Base-by-base conservation (phyloP, 2,113 vertebrate species). In the Poeciliopsis prolifica region DNA sequence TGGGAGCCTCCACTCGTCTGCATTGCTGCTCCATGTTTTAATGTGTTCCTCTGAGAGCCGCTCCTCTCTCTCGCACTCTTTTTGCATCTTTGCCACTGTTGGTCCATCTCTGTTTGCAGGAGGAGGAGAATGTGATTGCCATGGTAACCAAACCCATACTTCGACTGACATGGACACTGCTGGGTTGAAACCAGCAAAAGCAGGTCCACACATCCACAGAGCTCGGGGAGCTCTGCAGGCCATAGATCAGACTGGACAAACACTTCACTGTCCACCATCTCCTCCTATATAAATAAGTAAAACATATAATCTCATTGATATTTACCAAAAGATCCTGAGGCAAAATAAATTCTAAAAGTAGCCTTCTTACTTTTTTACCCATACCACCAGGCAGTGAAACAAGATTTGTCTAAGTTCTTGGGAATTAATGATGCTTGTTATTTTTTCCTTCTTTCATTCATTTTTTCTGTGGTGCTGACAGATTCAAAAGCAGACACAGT, bases 31-130 rank as follows among this genome's bases (percentile, higher is more conserved):
- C 74, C 83, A 68, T 42, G 74, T 84, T 90, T 90, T 90, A 89
- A 92, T 91, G 80, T 69, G 86, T 80, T 91, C 90, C 88, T 86
- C 80, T 29, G 90, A 89, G 87, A 90, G 85, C 77, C 75, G 70
- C 78, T 90, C 82, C 87, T 87, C 64, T 83, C 87, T 87, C 64
- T 26, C 77, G 14, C 51, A 22, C 51, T 58, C 22, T 69, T 70
- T 60, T 78, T 74, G 65, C 73, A 72, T 88, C 83, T 79, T 54
- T 63, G 60, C 70, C 69, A 71, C 72, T 83, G 70, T 86, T 40
- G 22, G 71, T 87, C 78, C 79, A 65, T 74, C 82, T 61, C 72
- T 75, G 69, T 84, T 80, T 77, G 80, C 74, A 61, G 54, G 65
- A 75, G 73, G 72, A 71, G 67, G 44, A 74, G 48, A 80, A 83